Evolutionary conservation across 2,113 vertebrate genomes (phyloP).

Genomic region (Halcyon malimbica): DNA sequence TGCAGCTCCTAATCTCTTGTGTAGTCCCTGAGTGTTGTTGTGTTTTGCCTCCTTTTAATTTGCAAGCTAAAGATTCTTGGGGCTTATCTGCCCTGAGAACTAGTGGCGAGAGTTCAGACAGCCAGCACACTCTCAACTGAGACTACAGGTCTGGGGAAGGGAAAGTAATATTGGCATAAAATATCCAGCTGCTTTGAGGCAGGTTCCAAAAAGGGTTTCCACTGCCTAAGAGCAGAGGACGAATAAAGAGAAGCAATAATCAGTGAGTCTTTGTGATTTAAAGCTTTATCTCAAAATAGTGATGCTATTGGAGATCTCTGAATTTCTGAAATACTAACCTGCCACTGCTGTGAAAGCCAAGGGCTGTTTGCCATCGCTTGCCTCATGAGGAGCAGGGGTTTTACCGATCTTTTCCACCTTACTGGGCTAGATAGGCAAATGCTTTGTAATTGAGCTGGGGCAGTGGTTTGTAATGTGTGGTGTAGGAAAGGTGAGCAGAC

Average conservation of each 20-base stretch:
- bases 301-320: neutral
- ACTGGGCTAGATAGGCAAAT: neutral
- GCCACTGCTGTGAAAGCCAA: neutral
- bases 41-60: neutral
- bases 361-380: neutral
- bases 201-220: neutral
- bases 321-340: neutral
- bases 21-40: neutral
- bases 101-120: neutral
- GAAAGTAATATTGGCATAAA: neutral
- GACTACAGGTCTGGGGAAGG: neutral
- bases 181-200: neutral
- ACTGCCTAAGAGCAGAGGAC: neutral
- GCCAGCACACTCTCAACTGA: neutral
- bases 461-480: neutral
- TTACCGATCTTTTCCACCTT: neutral
- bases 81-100: neutral
- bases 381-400: neutral
- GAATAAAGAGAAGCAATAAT: neutral
- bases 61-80: neutral
- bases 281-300: neutral
- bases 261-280: neutral
- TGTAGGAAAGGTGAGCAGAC: conserved; percentile 3
- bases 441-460: neutral
- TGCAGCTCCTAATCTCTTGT: neutral